A percentile compares a stretch with the other conserved stretches of the same genome.
These are phyloP conservation scores for Scylla paramamosain DNA, from an alignment of 1,140 invertebrate genomes.

Conservation along the genomic window DNA sequence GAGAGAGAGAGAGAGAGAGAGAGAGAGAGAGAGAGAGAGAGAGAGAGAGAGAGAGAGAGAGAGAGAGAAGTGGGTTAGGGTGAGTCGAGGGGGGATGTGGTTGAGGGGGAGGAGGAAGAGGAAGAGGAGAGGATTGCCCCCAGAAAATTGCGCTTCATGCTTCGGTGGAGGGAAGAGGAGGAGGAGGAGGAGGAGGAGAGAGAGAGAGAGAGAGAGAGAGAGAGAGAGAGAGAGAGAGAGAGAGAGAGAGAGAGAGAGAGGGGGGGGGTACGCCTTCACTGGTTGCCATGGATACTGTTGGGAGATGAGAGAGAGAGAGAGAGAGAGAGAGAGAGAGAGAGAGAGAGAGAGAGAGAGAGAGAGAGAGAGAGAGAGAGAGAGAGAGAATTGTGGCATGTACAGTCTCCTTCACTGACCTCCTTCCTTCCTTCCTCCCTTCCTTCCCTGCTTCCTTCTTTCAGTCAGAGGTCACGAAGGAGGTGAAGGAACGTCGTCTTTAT, in stretches of 20 bases:
- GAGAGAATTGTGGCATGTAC: not conserved
- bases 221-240: not conserved
- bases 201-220: constrained; percentile 42
- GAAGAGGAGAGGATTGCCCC: constrained; percentile 28
- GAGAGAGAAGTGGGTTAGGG: not conserved
- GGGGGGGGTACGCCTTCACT: not conserved
- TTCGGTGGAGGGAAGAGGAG: constrained; percentile 32
- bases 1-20: not conserved
- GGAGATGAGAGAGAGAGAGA: not conserved
- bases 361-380: too few relatives aligned
- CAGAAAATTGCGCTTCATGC: constrained; percentile 63
- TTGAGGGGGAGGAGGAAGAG: not conserved
- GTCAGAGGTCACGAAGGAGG: not conserved
- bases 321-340: not conserved
- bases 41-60: not conserved
- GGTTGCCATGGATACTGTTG: constrained; percentile 50
- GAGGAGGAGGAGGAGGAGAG: not conserved
- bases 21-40: constrained; percentile 55
- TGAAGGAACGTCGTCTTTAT: not conserved
- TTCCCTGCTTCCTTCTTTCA: not conserved
- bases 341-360: not conserved
- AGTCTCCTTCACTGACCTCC: not conserved
- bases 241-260: not conserved
- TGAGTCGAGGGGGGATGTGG: not conserved
- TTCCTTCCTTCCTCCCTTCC: not conserved